Evolutionary conservation across 2,797 vertebrate species (phyloP), one percentile per base, ranked within the genome.

Genomic region (Phrynocephalus forsythii): DNA sequence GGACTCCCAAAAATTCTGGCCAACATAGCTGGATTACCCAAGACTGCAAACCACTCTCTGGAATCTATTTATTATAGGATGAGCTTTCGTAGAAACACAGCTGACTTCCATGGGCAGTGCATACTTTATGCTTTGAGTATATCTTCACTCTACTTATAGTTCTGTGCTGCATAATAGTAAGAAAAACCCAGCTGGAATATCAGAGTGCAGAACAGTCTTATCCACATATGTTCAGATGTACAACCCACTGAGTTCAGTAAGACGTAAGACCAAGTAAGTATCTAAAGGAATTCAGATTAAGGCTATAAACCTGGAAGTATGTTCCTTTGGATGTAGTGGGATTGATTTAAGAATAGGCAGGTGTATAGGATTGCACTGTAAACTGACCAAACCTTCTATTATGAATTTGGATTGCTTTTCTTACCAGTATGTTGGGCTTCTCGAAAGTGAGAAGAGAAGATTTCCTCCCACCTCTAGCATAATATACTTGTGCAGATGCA

Each of bases 401-500:
- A 10, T 6, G 44, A 84, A 38, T 68, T 30, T 85, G 5, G 48
- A 52, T 75, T 38, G 28, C 44, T 63, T 78, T 75, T 5, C 44
- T 22, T 33, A 5, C 26, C 28, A 18, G 68, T 81, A 20, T 72
- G 33, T 28, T 68, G 56, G n/a, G 13, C 15, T 88, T 79, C 50
- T 75, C 9, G 44, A 81, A 68, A 56, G 24, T 16, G 38, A 71
- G n/a, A 72, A 48, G 44, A 44, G 33, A 20, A 72, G 16, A 28
- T 38, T 24, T 44, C 9, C 6, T 15, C 52, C 5, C 6, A 16
- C 33, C 28, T 67, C 63, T 16, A 67, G 30, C 68, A 88, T 88
- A 81, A 81, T 69, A 85, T 88, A 85, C 56, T 88, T 88, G 48
- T 60, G 75, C 83, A 82, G 87, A 71, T 88, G 71, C 69, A 71